Evolutionary conservation across 2,113 vertebrate genomes (phyloP).

Genomic region (Microcebus lehilahytsara): DNA sequence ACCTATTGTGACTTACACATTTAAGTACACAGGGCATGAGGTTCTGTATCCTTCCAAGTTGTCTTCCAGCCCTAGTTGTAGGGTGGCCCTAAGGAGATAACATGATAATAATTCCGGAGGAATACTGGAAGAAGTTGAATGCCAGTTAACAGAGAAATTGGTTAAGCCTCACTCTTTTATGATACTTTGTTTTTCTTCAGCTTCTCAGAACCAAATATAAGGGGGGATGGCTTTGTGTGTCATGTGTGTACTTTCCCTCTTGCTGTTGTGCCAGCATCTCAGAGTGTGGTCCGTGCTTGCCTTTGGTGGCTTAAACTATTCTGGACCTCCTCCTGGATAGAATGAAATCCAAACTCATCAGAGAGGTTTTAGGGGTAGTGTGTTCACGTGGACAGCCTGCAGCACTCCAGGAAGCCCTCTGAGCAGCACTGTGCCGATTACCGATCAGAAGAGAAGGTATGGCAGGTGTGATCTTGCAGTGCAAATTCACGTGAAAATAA

Average conservation of each 20-base stretch:
- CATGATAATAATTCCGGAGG: not conserved
- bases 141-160: not conserved
- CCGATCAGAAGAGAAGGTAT: not conserved
- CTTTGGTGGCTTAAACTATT: slow-evolving; percentile 17
- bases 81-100: not conserved
- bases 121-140: not conserved
- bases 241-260: not conserved
- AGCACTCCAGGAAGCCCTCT: not conserved
- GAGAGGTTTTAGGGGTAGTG: not conserved
- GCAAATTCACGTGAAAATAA: not conserved
- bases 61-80: not conserved
- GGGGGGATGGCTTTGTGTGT: not conserved
- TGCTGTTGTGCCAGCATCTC: not conserved
- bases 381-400: not conserved
- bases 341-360: not conserved
- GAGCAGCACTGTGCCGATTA: not conserved
- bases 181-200: not conserved
- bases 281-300: not conserved
- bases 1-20: not conserved
- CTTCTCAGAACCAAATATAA: not conserved
- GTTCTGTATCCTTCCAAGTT: not conserved
- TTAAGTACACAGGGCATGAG: not conserved
- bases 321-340: not conserved
- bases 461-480: not conserved
- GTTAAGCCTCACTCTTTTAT: not conserved